Evolutionary conservation across 2,797 vertebrate species (phyloP).

Genomic region (Varecia variegata): DNA sequence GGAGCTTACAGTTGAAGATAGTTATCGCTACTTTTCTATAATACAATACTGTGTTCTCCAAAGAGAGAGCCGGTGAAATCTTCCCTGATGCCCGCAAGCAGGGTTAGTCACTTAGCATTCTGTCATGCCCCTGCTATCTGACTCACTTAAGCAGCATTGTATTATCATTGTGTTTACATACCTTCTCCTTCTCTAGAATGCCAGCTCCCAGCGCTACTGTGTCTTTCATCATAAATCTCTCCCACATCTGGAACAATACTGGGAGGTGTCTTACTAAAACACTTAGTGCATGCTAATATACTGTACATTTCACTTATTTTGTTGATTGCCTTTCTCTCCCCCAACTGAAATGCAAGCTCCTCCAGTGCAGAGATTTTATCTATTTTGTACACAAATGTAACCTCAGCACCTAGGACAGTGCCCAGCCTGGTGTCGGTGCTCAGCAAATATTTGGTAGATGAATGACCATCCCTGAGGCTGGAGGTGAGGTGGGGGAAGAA

Average conservation of each 20-base stretch:
- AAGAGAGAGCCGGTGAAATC: constrained; percentile 25
- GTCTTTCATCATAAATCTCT: neutral
- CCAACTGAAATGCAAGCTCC: neutral
- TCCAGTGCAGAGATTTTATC: neutral
- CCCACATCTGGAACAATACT: neutral
- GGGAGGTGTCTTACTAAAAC: neutral
- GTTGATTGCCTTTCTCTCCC: neutral
- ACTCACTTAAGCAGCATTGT: constrained; percentile 40
- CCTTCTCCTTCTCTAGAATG: neutral
- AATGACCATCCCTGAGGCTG: neutral
- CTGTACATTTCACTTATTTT: neutral
- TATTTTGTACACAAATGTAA: neutral
- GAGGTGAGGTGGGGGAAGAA: neutral
- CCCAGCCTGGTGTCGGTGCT: neutral
- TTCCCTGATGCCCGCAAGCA: constrained; percentile 4
- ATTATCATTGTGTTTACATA: constrained; percentile 65
- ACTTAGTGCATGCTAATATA: too few species aligned
- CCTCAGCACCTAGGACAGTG: constrained; percentile 28
- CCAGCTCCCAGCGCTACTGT: neutral
- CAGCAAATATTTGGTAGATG: neutral
- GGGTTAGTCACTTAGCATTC: constrained; percentile 60
- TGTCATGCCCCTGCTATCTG: constrained; percentile 29
- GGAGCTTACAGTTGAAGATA: constrained; percentile 32
- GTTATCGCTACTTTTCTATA: constrained; percentile 23
- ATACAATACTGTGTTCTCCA: constrained; percentile 25